These are phyloP conservation scores for Tricholaema leucomelas DNA, from an alignment of 2,113 vertebrate species.

Conservation along the genomic window DNA sequence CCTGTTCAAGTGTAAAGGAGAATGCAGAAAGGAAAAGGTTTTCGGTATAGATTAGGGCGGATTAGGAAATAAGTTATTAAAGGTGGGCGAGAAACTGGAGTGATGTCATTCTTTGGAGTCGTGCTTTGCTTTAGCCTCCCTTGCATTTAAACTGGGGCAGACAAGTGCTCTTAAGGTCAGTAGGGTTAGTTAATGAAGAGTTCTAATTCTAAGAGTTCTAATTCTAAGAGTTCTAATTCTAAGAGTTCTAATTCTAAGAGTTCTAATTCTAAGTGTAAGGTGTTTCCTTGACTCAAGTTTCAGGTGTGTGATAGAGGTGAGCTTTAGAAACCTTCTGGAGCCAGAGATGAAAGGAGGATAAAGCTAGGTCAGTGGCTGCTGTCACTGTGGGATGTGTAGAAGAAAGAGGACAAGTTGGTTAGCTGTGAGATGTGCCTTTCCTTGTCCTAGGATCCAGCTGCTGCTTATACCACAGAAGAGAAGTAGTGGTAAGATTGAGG, in stretches of 20 bases:
- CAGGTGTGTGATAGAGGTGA: neutral
- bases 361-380: neutral
- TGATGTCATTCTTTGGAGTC: neutral
- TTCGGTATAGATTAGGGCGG: neutral
- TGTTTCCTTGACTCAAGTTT: neutral
- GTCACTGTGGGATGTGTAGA: neutral
- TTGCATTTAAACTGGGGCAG: neutral
- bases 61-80: neutral
- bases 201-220: too few relatives aligned
- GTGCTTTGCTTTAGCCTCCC: neutral
- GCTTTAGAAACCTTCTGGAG: neutral
- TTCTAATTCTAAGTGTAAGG: neutral
- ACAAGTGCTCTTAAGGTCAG: neutral
- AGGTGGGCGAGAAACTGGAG: neutral
- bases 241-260: too few relatives aligned
- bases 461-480: neutral
- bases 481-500: neutral
- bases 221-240: too few relatives aligned
- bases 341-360: neutral
- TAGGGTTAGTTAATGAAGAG: neutral
- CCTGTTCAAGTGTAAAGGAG: neutral
- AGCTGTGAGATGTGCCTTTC: neutral
- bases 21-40: neutral
- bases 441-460: rapidly evolving
- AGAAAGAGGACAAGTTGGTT: neutral